A percentile compares a stretch with the other conserved stretches of the same genome.
phyloP scores from a whole-genome alignment of 2,888 invertebrate species.

The Bibio marci region DNA sequence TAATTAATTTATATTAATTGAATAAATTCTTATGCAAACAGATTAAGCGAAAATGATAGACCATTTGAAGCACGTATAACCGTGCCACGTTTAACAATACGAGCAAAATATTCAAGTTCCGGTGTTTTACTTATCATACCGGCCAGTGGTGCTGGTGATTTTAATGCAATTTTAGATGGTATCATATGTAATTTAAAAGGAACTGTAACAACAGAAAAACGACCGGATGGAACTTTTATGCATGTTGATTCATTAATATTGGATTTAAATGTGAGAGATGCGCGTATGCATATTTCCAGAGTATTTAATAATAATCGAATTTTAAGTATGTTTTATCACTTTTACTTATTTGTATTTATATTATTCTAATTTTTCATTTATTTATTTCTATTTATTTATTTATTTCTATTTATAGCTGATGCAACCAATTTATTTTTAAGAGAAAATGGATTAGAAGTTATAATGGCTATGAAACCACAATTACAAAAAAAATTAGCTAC shows the following conservation, averaged over 20 bases:
- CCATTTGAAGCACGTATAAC: slow-evolving; percentile 45
- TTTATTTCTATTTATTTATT: slow-evolving; percentile 3
- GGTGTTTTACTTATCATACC: slow-evolving; percentile 52
- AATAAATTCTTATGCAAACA: slow-evolving; percentile 11
- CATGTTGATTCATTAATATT: slow-evolving; percentile 43
- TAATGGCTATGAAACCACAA: slow-evolving; percentile 51
- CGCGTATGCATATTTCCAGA: slow-evolving; percentile 44
- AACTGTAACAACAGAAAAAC: slow-evolving; percentile 32
- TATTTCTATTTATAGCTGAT: slow-evolving; percentile 34
- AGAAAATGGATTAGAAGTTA: slow-evolving; percentile 49
- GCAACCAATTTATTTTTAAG: slow-evolving; percentile 52
- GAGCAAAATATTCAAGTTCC: slow-evolving; percentile 47
- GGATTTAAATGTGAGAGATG: slow-evolving; percentile 40
- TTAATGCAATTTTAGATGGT: slow-evolving; percentile 46
- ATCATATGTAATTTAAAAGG: slow-evolving; percentile 41
- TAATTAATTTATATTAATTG: slow-evolving; percentile 6
- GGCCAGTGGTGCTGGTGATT: slow-evolving; percentile 52
- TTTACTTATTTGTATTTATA: slow-evolving; percentile 4
- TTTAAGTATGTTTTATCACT: slow-evolving; percentile 37
- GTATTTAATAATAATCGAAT: slow-evolving; percentile 52
- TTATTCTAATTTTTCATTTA: neutral
- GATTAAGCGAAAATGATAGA: slow-evolving; percentile 38
- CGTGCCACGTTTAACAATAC: slow-evolving; percentile 46
- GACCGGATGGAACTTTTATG: slow-evolving; percentile 34
- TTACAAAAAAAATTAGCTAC: slow-evolving; percentile 42